Conservation (phyloP, 2,797 vertebrate genomes). For the Discoglossus pictus region DNA sequence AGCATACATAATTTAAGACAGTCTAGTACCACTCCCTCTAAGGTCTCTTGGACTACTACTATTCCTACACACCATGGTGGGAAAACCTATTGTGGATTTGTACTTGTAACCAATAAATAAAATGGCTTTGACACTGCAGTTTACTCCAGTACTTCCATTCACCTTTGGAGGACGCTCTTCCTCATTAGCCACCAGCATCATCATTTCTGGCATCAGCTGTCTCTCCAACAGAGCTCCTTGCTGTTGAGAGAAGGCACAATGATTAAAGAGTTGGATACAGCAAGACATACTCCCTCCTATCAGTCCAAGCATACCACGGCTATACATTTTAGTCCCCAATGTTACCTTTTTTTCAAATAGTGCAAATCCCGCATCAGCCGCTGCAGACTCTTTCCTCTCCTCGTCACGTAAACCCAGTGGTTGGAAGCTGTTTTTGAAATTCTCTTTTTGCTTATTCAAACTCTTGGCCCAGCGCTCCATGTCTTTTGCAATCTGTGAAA, state of each 20-base stretch:
- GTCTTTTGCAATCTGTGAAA: constrained; percentile 91
- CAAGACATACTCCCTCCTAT: background rate
- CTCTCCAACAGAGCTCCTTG: constrained; percentile 83
- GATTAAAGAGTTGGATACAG: background rate
- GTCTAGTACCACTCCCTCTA: too few relatives aligned
- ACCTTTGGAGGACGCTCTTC: constrained; percentile 88
- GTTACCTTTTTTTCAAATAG: constrained; percentile 97
- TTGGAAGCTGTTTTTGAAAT: constrained; percentile 94
- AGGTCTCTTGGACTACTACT: too few relatives aligned
- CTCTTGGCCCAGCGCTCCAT: constrained; percentile 99
- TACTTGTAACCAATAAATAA: too few relatives aligned
- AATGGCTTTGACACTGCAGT: background rate
- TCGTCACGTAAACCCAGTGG: constrained; percentile 81
- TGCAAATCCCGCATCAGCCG: constrained; percentile 92
- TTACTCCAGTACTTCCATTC: constrained; percentile 24
- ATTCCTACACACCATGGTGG: too few relatives aligned
- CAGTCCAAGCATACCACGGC: background rate
- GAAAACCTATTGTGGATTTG: too few relatives aligned
- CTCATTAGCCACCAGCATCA: constrained; percentile 75
- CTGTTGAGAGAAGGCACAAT: constrained; percentile 3
- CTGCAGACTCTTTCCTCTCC: constrained; percentile 90
- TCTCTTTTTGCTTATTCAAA: constrained; percentile 97
- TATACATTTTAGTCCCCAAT: background rate
- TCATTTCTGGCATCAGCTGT: constrained; percentile 82
- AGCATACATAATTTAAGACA: too few relatives aligned